Base-by-base conservation (phyloP, 2,113 vertebrate species). In the Entomyzon cyanotis region DNA sequence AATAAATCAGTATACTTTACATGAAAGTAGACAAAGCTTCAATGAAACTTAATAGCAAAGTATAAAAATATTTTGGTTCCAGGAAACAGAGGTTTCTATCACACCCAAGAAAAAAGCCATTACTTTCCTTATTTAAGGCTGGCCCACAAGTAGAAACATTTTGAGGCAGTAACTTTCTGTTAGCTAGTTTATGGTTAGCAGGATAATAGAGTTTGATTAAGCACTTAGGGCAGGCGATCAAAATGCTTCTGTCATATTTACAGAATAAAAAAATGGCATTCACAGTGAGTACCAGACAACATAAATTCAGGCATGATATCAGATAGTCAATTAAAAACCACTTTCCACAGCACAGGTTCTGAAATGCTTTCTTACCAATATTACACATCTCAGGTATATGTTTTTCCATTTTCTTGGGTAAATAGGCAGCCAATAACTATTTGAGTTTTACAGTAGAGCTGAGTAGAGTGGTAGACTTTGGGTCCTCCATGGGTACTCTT, bases 1-100 rank as follows among this genome's bases (percentile, higher is more conserved):
- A 93, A 99, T 99, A 99, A 99, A 99, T 99, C 98, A 98, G 97
- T 97, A 98, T 97, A 98, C 97, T 98, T 99, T 98, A 98, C 98
- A 96, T 98, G 98, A 98, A 98, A 98, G 98, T 96, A 97, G 93
- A 98, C 96, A 97, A 95, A 92, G 96, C 96, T 97, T 97, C 98
- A 98, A 98, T 96, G 96, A 98, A 99, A 98, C 97, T 97, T 98
- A 98, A 98, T 97, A 98, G 96, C 76, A 93, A 97, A 70, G 30
- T 94, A 91, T n/a, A 50, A 84, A 96, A 96, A 97, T 74, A 94
- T 95, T 93, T 94, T 90, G 59, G 27, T 96, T 96, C 65, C 65
- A 90, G 69, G 42, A 91, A 91, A 41, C 9, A 10, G 31, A 85
- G 87, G 35, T 27, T 97, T 96, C 56, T 74, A 71, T 87, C 37